Evolutionary conservation across 2,113 vertebrate species (phyloP), one percentile per base, ranked within the genome.

Genomic region (Lycaon pictus): DNA sequence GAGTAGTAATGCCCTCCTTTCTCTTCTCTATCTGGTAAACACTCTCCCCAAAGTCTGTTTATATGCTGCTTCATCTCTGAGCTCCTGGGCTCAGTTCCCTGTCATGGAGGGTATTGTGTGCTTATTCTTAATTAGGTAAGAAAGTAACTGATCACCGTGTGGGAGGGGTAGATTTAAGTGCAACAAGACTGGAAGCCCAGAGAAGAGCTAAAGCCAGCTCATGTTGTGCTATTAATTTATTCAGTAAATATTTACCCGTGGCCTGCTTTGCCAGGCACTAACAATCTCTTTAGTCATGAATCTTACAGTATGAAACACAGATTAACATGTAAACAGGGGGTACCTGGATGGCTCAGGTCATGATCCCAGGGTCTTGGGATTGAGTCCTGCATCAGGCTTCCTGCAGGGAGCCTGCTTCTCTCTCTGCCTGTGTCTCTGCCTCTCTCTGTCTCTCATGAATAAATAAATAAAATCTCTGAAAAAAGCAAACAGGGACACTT

Each of bases 141-240:
- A 53, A 48, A n/a, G 12, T 84, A n/a, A n/a, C 19, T 58, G 56
- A 32, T 62, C 72, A 72, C 11, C 17, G 4, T 35, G 0, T 63
- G 4, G 23, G 58, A 81, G 19, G 48, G 27, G 16, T 93, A 35
- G 16, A 20, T 77, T 95, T 53, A 53, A 79, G 15, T 60, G 32
- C 76, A 95, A 67, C 9, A 85, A 76, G n/a, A 82, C 53, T 56
- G 37, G 86, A 94, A 88, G 11, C 29, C 77, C 55, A 81, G 37
- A 58, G 25, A 35, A 58, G 32, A 43, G 56, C 63, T 56, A 58
- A 72, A n/a, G 35, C 51, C 25, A 43, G 37, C 7, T 51, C n/a
- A 69, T 80, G 29, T 23, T 71, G n/a, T 87, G 65, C 53, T 92
- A 20, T n/a, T 85, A 63, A 79, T 84, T 35, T 96, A 92, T 37